phyloP scores from a whole-genome alignment of 2,797 vertebrate species.

The Borostomias antarcticus region DNA sequence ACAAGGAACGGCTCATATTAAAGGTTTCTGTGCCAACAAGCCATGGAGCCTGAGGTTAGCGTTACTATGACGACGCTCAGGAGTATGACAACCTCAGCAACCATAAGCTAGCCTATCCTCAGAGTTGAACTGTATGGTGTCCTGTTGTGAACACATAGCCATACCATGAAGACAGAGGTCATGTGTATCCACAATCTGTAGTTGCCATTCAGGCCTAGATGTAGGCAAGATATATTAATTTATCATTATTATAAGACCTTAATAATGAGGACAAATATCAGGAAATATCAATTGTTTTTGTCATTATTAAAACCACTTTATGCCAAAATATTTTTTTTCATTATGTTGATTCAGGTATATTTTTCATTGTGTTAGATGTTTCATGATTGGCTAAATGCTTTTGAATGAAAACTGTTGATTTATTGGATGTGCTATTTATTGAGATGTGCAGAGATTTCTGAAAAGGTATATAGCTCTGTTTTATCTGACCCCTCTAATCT shows the following conservation, averaged over 20 bases:
- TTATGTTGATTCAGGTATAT: conserved; percentile 34
- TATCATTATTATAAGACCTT: no score
- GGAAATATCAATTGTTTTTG: conserved; percentile 22
- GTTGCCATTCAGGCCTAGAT: conserved; percentile 30
- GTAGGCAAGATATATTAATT: conserved; percentile 27
- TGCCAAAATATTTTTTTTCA: conserved; percentile 6
- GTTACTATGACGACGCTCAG: conserved; percentile 51
- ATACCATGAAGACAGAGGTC: no score
- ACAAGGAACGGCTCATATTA: conserved; percentile 10
- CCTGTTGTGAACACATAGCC: conserved; percentile 26
- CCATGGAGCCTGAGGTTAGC: conserved; percentile 64
- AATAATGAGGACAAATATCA: conserved; percentile 35
- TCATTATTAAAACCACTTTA: background rate
- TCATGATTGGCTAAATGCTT: conserved; percentile 42
- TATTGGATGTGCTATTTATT: conserved; percentile 67
- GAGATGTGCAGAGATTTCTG: conserved; percentile 51
- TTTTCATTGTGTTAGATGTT: conserved; percentile 40
- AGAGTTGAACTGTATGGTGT: conserved; percentile 17
- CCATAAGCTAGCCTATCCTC: background rate
- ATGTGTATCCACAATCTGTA: conserved; percentile 27
- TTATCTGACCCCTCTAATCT: conserved; percentile 47
- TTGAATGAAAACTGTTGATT: conserved; percentile 58
- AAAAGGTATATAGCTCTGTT: conserved; percentile 50
- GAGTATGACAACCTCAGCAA: background rate
- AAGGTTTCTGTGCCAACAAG: conserved; percentile 42